Base-by-base conservation (phyloP, 2,888 invertebrate genomes). In the Acleris literana region DNA sequence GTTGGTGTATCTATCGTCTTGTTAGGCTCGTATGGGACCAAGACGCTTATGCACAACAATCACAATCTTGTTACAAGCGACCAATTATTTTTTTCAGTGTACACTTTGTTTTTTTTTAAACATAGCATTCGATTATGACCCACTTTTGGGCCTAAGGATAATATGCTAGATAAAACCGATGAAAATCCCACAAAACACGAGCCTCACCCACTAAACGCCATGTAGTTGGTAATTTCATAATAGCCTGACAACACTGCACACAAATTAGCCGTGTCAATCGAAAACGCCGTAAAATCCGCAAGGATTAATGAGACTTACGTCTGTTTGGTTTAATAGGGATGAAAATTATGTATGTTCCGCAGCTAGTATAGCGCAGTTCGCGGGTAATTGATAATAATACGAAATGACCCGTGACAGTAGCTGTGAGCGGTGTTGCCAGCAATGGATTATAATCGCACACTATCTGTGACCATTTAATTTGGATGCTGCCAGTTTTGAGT, bases 381-480 rank as follows among this genome's bases (percentile, higher is more conserved):
- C 84, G 76, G 70, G 83, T 90, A 91, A 91, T 91, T 90, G 89
- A 85, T 91, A 92, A 92, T 92, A 80, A 87, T 81, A 83, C 84
- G 86, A 87, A 90, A 91, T 90, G 86, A 89, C 84, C 85, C 91
- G 83, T 90, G 88, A 86, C 90, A 89, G 89, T 86, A 88, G 90
- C 90, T 87, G 83, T 82, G 78, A 88, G 90, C 88, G 79, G 79
- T 82, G 82, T 61, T 85, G 80, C 75, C 83, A 81, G 77, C 76
- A 75, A 74, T 75, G 77, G 79, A 79, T 81, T 79, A 71, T 83
- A 84, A 83, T 83, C 77, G 80, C 72, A 70, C 72, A 74, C 72
- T 73, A 71, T 72, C 78, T 78, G 74, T 76, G 78, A 79, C 76
- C 81, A 75, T 73, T 75, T 69, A 73, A 72, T 74, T 66, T 68